Evolutionary conservation across 2,113 vertebrate species (phyloP), one percentile per base, ranked within the genome.

Genomic region (Kryptolebias marmoratus): DNA sequence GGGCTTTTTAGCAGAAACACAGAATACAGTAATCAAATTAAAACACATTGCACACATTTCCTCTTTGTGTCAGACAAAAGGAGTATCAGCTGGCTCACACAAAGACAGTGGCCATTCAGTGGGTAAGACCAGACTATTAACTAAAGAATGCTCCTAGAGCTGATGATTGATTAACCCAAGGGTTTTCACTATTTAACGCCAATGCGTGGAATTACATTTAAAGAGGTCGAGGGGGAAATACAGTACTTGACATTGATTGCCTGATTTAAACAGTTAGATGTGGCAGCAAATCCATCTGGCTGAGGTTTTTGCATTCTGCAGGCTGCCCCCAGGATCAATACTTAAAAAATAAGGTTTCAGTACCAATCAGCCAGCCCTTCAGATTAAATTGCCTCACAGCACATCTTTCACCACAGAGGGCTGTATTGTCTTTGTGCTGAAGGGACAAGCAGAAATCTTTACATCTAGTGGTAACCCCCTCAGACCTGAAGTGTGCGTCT

Each of bases 261-360:
- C 87, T 88, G 85, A 87, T 90, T 90, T 88, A 79, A 84, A 87
- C 89, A 92, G 88, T 93, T 90, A 68, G 73, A 83, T 39, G 59
- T 92, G 92, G 89, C 89, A 89, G 89, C 85, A 84, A 80, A 92
- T 93, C 85, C 27, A 74, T 92, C 89, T 92, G 83, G 73, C 75
- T 44, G 77, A 68, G 82, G 54, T 86, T 92, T 90, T 89, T 92
- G 88, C 91, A 93, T 93, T 89, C 87, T 64, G 59, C 30, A 18
- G 73, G 54, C 70, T 55, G 67, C 52, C 76, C 62, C 31, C 7
- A 27, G 68, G 80, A 93, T 92, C 92, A 28, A 90, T 90, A 87
- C 72, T 71, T 77, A 57, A 88, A 92, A 92, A 92, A 92, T 90
- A 91, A 87, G 91, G 85, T 91, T 90, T 93, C 54, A 18, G 81